Evolutionary conservation across 2,888 invertebrate species (phyloP), one percentile per base, ranked within the genome.

Genomic region (Ellobium chinense): DNA sequence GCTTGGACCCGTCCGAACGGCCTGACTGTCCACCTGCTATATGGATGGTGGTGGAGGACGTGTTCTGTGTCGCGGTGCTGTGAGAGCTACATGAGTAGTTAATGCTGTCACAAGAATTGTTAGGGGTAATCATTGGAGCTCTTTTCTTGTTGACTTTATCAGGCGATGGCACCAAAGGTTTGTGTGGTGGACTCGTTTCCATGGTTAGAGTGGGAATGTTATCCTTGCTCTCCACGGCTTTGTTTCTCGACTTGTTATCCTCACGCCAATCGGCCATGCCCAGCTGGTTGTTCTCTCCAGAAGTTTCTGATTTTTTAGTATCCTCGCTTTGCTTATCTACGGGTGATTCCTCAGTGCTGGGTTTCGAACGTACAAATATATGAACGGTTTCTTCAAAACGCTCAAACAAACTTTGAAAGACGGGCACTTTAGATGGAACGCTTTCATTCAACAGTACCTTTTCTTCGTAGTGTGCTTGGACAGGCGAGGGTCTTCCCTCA

Each of bases 211-310:
- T 21, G 1, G 31, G 63, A 7, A 21, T 1, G 29, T 46, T 63
- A 4, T n/a, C 36, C 12, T 29, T 12, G 29, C 14, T 60, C 9
- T 39, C 62, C 31, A 62, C 74, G 27, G 62, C 27, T 63, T 74
- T 74, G 39, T 74, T 74, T 29, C 46, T 63, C 27, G 74, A 74
- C 9, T 31, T 36, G 29, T 74, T 74, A 18, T 63, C 63, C 24
- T 63, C 74, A 21, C 29, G 37, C 39, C 27, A 34, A 1, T 74
- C 46, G 24, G 2, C 21, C 12, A 2, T 1, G 18, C 0, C 58
- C 2, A 24, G 5, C 14, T 24, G 14, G 14, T 5, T n/a, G 37
- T 72, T 24, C 4, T 7, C 12, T 7, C 24, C 37, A 14, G 12
- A 21, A 0, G 9, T n/a, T 0, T 1, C 21, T n/a, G n/a, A n/a